Percentiles rank a stretch among this genome's conserved stretches.
phyloP scores from a whole-genome alignment of 2,888 invertebrate species.

The Nycteola revayana region DNA sequence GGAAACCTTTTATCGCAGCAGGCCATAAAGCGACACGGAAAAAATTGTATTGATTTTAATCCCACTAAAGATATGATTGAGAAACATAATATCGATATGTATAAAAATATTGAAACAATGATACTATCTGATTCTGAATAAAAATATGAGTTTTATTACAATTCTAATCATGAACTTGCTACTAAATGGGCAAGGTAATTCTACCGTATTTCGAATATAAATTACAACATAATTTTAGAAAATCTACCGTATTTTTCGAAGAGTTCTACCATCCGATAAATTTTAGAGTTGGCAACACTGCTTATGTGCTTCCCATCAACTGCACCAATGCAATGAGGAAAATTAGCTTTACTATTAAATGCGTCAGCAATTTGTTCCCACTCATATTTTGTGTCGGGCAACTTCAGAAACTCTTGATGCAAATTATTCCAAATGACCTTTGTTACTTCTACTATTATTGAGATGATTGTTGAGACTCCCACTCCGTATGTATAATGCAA shows the following conservation, averaged over 20 bases:
- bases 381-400: background rate
- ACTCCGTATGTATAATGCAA: too few relatives aligned
- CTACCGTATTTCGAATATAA: conserved; percentile 8
- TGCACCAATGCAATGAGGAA: background rate
- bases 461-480: too few relatives aligned
- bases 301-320: background rate
- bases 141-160: conserved; percentile 6
- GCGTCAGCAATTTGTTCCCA: background rate
- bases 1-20: conserved; percentile 3
- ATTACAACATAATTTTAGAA: conserved; percentile 5
- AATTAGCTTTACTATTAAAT: background rate
- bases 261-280: conserved; percentile 5
- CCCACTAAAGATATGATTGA: background rate
- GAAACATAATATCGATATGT: conserved; percentile 2
- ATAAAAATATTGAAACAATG: conserved; percentile 12
- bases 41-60: conserved; percentile 5
- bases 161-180: conserved; percentile 2
- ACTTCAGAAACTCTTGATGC: background rate
- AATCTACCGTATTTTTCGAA: conserved; percentile 13
- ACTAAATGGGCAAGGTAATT: conserved; percentile 9
- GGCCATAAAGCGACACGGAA: background rate
- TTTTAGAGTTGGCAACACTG: conserved; percentile 8
- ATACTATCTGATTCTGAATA: conserved; percentile 7
- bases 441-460: too few relatives aligned
- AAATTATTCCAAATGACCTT: too few relatives aligned